These are phyloP conservation scores for Phaedon cochleariae DNA, from an alignment of 2,888 invertebrate genomes.

Conservation along the genomic window DNA sequence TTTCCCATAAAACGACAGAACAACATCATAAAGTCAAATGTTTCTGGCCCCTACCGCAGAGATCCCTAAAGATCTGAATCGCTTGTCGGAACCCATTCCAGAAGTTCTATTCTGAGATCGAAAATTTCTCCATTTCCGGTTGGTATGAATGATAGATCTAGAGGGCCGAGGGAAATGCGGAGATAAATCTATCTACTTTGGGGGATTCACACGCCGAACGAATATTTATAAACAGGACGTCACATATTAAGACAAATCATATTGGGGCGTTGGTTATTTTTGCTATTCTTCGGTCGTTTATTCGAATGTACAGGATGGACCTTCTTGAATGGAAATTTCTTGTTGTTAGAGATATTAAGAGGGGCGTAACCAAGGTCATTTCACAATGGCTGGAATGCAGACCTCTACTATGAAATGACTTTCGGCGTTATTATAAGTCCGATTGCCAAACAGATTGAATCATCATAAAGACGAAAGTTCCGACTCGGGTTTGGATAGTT, in stretches of 20 bases:
- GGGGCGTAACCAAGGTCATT: too few relatives aligned
- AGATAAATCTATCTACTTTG: conserved; percentile 46
- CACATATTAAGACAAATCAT: conserved; percentile 42
- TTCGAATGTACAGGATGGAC: too few relatives aligned
- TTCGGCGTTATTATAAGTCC: too few relatives aligned
- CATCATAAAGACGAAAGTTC: too few relatives aligned
- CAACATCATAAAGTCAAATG: background rate
- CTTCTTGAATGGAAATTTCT: too few relatives aligned
- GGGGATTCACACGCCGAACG: conserved; percentile 49
- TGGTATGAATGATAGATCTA: conserved; percentile 36
- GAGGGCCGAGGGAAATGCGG: conserved; percentile 30
- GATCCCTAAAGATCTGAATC: background rate
- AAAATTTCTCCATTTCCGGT: conserved; percentile 29
- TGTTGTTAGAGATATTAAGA: too few relatives aligned
- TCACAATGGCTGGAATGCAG: too few relatives aligned
- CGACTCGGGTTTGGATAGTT: too few relatives aligned
- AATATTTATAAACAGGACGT: conserved; percentile 47
- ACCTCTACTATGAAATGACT: too few relatives aligned
- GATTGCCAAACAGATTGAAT: too few relatives aligned
- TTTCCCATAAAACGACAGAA: background rate
- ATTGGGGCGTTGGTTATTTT: conserved; percentile 8
- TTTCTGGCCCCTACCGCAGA: background rate
- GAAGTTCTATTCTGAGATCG: background rate
- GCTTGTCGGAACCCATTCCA: background rate
- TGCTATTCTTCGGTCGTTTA: too few relatives aligned